phyloP scores from a whole-genome alignment of 2,888 invertebrate species.

The Trachelus troglodyta region DNA sequence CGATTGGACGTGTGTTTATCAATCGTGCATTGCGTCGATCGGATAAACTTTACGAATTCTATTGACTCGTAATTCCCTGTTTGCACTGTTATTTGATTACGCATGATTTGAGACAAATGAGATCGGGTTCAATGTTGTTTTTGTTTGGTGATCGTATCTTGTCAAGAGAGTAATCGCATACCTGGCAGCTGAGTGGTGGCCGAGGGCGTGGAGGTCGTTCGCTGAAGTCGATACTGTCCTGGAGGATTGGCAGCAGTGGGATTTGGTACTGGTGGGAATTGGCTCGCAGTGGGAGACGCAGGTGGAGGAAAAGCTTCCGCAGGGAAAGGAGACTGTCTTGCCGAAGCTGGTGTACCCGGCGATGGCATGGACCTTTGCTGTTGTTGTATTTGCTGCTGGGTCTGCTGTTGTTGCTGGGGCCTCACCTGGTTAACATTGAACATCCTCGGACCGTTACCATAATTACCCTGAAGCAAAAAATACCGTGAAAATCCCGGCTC shows the following conservation, averaged over 20 bases:
- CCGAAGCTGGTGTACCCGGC: conserved; percentile 67
- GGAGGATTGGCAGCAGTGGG: conserved; percentile 61
- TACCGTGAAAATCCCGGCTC: not conserved
- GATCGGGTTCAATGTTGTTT: not conserved
- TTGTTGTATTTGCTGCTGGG: conserved; percentile 73
- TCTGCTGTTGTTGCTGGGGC: conserved; percentile 64
- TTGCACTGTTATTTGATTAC: not conserved
- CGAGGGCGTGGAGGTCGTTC: conserved; percentile 70
- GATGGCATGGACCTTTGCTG: conserved; percentile 88
- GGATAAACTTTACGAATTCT: not conserved
- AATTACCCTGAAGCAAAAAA: conserved; percentile 50
- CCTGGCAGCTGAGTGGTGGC: conserved; percentile 74
- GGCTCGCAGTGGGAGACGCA: conserved; percentile 69
- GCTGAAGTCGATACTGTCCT: conserved; percentile 71
- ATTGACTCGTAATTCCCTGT: not conserved
- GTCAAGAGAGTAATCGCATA: conserved; percentile 45
- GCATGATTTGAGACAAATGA: not conserved
- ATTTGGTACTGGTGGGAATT: conserved; percentile 60
- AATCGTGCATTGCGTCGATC: not conserved
- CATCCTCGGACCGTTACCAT: conserved; percentile 61
- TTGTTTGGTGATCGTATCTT: not conserved
- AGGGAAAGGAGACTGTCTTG: conserved; percentile 71
- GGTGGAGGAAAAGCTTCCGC: conserved; percentile 69
- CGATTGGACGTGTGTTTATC: not conserved
- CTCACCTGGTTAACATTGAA: conserved; percentile 66